These are phyloP conservation scores for Emberiza fucata DNA, from an alignment of 2,113 vertebrate species.

Conservation along the genomic window DNA sequence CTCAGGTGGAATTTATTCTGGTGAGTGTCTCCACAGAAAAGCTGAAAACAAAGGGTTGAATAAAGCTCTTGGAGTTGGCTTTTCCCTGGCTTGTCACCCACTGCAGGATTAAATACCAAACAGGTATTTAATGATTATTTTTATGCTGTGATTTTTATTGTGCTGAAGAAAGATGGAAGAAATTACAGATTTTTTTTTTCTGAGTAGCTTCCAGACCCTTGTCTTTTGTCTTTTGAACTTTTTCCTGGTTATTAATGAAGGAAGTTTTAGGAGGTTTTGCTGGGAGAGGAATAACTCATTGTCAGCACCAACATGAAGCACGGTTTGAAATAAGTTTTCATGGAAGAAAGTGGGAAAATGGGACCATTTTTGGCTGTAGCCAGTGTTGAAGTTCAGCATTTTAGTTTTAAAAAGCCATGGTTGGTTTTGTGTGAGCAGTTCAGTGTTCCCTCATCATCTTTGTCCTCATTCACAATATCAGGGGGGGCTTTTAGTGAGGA, in stretches of 20 bases:
- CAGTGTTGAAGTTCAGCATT: neutral
- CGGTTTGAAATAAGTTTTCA: neutral
- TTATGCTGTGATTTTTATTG: neutral
- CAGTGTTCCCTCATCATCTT: neutral
- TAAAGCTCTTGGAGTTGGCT: neutral
- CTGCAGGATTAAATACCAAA: neutral
- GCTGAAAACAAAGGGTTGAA: neutral
- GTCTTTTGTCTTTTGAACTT: neutral
- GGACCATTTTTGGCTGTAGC: neutral
- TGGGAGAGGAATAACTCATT: neutral
- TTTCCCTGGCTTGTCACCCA: neutral
- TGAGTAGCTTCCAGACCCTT: neutral
- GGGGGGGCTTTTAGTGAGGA: neutral
- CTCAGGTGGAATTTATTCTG: neutral
- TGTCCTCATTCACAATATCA: rapidly evolving
- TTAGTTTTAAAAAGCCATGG: neutral
- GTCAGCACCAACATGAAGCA: neutral
- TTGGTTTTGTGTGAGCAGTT: neutral
- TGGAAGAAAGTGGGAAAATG: neutral
- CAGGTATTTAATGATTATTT: neutral
- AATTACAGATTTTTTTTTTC: neutral
- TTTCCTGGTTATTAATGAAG: neutral
- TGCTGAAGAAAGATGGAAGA: neutral
- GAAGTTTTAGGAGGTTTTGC: neutral
- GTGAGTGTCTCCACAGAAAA: neutral